phyloP scores from a whole-genome alignment of 1,140 invertebrate species.

The Contarinia nasturtii region DNA sequence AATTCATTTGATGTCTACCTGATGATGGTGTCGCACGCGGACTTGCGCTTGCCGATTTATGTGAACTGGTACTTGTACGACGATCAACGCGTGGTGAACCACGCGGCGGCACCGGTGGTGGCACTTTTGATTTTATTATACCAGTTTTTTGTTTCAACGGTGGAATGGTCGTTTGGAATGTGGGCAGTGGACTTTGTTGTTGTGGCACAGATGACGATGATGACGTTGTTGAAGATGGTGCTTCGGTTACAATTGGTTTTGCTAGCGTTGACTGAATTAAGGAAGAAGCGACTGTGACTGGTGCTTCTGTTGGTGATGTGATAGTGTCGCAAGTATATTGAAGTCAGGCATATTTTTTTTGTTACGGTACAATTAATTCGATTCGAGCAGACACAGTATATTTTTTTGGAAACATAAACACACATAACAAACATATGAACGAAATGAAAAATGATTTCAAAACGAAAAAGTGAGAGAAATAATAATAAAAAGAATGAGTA shows the following conservation, averaged over 20 bases:
- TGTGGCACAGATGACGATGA: too few relatives aligned
- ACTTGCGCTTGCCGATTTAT: neutral
- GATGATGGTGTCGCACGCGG: neutral
- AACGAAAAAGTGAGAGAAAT: neutral
- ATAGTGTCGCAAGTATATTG: too few relatives aligned
- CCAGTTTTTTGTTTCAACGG: conserved; percentile 21
- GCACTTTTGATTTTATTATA: conserved; percentile 38
- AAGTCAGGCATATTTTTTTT: too few relatives aligned
- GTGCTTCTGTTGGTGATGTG: neutral
- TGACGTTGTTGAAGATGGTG: neutral
- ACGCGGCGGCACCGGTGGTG: conserved; percentile 60
- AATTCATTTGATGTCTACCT: conserved; percentile 1
- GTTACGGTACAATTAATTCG: too few relatives aligned
- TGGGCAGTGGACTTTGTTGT: conserved; percentile 20
- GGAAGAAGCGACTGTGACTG: neutral
- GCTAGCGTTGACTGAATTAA: neutral
- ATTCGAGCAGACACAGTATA: too few relatives aligned
- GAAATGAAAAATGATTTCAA: neutral
- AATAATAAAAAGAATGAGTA: neutral
- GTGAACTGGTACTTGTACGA: neutral
- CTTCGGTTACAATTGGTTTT: conserved; percentile 1
- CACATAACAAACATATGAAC: neutral
- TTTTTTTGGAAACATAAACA: too few relatives aligned
- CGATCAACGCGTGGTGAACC: conserved; percentile 45
- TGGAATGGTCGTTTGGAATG: conserved; percentile 10